A percentile compares a stretch with the other conserved stretches of the same genome.
These are phyloP conservation scores for Ophioninae sp. DNA, from an alignment of 2,888 invertebrate species.

Conservation along the genomic window DNA sequence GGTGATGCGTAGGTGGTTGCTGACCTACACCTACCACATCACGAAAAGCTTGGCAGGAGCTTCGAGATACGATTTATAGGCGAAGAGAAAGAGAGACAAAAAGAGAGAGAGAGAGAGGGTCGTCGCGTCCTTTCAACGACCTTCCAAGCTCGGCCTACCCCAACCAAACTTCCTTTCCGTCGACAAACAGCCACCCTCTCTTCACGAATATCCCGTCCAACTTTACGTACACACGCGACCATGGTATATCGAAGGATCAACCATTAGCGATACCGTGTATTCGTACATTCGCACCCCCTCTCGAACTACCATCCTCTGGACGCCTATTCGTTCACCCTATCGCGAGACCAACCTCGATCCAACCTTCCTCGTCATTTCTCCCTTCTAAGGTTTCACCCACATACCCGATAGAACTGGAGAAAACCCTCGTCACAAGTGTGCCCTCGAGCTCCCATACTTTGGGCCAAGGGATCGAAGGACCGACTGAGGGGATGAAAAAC, in stretches of 20 bases:
- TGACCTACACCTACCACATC: slow-evolving; percentile 77
- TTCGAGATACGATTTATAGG: slow-evolving; percentile 34
- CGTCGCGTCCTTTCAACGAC: slow-evolving; percentile 74
- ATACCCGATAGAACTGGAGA: slow-evolving; percentile 26
- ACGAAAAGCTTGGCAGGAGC: slow-evolving; percentile 32
- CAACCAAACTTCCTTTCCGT: slow-evolving; percentile 73
- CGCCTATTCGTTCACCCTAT: slow-evolving; percentile 26
- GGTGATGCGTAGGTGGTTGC: slow-evolving; percentile 75
- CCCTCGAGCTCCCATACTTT: slow-evolving; percentile 65
- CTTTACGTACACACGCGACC: slow-evolving; percentile 8
- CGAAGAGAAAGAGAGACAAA: slow-evolving; percentile 13
- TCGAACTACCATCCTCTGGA: neutral
- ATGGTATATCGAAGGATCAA: slow-evolving; percentile 15
- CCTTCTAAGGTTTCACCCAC: slow-evolving; percentile 18
- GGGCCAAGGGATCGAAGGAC: slow-evolving; percentile 31
- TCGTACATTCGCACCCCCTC: slow-evolving; percentile 14
- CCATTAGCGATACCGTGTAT: slow-evolving; percentile 43
- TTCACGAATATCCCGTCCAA: slow-evolving; percentile 30
- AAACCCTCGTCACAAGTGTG: slow-evolving; percentile 68
- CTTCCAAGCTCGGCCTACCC: slow-evolving; percentile 77
- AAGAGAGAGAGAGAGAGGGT: neutral
- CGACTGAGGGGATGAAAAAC: slow-evolving; percentile 23
- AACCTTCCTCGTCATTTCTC: slow-evolving; percentile 38
- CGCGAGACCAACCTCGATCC: slow-evolving; percentile 10
- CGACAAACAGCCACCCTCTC: slow-evolving; percentile 66